Conservation (phyloP, 2,113 vertebrate genomes). For the Aptenodytes patagonicus region DNA sequence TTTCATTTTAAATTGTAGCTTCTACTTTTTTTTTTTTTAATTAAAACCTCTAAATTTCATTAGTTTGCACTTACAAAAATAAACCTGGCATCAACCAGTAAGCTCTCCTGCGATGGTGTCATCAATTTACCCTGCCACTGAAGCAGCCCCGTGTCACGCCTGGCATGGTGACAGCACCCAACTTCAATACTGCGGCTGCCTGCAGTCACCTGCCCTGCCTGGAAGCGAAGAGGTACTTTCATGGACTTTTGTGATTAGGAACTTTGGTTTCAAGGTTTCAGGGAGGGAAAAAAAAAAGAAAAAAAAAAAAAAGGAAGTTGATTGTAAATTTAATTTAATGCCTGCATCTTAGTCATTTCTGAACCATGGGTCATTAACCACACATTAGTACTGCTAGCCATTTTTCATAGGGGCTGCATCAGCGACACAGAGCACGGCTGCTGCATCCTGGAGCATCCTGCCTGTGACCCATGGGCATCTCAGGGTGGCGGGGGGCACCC, state of each 20-base stretch:
- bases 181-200: neutral
- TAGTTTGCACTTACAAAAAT: conserved; percentile 68
- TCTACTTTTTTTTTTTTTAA: neutral
- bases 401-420: conserved; percentile 1
- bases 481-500: neutral
- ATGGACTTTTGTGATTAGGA: neutral
- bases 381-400: conserved; percentile 13
- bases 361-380: conserved; percentile 18
- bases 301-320: neutral
- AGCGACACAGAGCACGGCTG: neutral
- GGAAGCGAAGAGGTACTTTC: neutral
- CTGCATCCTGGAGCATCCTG: neutral
- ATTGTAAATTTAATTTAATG: conserved; percentile 60
- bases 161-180: conserved; percentile 44
- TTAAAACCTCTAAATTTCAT: conserved; percentile 60
- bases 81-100: conserved; percentile 39
- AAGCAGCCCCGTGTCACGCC: conserved; percentile 6
- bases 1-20: conserved; percentile 32
- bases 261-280: conserved; percentile 25
- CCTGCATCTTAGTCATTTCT: conserved; percentile 38
- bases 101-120: conserved; percentile 43
- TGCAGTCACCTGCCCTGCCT: conserved; percentile 15
- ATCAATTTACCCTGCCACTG: conserved; percentile 30
- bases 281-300: neutral
- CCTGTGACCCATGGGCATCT: neutral